phyloP scores from a whole-genome alignment of 2,797 vertebrate species.

The Luscinia megarhynchos region DNA sequence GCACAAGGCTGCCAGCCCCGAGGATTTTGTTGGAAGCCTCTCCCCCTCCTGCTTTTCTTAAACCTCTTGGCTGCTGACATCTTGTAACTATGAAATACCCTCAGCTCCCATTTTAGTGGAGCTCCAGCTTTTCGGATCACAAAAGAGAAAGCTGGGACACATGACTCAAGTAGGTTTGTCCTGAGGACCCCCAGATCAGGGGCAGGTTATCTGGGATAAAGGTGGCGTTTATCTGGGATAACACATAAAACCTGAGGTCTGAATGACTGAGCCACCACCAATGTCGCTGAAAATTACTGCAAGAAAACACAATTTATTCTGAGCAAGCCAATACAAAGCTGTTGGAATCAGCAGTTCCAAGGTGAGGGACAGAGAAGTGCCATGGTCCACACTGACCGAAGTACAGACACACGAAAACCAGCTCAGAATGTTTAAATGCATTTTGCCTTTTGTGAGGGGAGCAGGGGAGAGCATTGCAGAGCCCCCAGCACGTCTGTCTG shows the following conservation, averaged over 20 bases:
- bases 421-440: background rate
- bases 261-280: background rate
- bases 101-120: background rate
- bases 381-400: fast-evolving
- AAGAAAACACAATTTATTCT: background rate
- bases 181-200: background rate
- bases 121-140: background rate
- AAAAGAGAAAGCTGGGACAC: background rate
- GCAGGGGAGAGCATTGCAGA: background rate
- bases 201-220: background rate
- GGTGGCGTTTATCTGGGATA: background rate
- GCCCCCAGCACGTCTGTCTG: fast-evolving
- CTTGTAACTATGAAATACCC: background rate
- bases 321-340: background rate
- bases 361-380: background rate
- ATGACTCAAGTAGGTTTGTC: background rate
- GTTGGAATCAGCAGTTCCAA: background rate
- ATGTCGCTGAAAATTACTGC: background rate
- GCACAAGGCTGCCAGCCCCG: background rate
- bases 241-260: background rate
- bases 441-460: background rate
- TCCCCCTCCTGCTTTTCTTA: constrained; percentile 7
- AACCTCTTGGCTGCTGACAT: background rate
- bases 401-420: background rate
- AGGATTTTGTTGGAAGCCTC: background rate